Evolutionary conservation across 2,113 vertebrate genomes (phyloP), one percentile per base, ranked within the genome.

Genomic region (Pygoscelis antarcticus): DNA sequence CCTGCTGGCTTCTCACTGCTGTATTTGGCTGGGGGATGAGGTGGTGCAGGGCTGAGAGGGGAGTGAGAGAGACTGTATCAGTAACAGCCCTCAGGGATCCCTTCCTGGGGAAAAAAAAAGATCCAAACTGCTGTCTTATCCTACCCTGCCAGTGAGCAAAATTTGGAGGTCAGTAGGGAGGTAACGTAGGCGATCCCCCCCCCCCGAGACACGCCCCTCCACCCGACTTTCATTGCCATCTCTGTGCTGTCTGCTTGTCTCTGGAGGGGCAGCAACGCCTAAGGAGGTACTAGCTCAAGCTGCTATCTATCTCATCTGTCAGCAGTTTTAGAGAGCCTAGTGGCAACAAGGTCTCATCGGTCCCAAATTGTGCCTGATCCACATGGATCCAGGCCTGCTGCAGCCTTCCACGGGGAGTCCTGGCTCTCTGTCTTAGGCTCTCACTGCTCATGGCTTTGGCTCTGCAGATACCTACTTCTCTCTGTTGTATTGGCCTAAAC

Each of bases 1-100:
- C 81, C 82, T 88, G 60, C 96, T 82, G 94, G 77, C 91, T 97
- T 95, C 78, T 92, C 3, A 4, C 70, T 70, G 58, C 89, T 70
- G 66, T 8, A 0, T 80, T 83, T 74, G 81, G 42, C 61, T 42
- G 16, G 58, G 38, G 68, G 23, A n/a, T 52, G 75, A 82, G 78
- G 42, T n/a, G 62, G 29, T 68, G 74, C 76, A 80, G 72, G 76
- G 60, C 60, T 83, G 54, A 27, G 68, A 29, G 49, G 54, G 57
- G 23, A 74, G 18, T 1, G 2, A 58, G 51, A 71, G 34, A 47
- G 19, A 30, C 49, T 23, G 0, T 54, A 38, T 66, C 83, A 16
- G 3, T 44, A 55, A 47, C 25, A 83, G 55, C 46, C 75, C 47
- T 64, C 55, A 49, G 32, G 61, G 58, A n/a, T 62, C 32, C 40